phyloP scores from a whole-genome alignment of 1,140 invertebrate genomes.

The Rhopalosiphum maidis region DNA sequence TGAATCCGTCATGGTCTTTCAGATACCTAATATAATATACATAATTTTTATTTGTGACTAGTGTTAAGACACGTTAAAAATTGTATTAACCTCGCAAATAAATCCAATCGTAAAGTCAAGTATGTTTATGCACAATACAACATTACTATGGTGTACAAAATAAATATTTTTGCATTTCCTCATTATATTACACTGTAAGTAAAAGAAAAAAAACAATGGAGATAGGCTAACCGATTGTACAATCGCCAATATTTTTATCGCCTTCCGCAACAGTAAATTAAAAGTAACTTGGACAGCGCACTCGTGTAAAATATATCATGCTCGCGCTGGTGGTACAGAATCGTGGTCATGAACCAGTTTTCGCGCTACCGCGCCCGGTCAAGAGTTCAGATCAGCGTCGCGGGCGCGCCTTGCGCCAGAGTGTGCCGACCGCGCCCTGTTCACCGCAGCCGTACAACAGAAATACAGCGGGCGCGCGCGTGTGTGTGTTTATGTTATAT shows the following conservation, averaged over 20 bases:
- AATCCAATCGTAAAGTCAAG: not conserved
- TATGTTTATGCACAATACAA: not conserved
- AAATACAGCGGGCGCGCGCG: not conserved
- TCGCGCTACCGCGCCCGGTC: slow-evolving; percentile 46
- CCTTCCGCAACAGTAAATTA: slow-evolving; percentile 42
- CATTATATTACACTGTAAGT: not conserved
- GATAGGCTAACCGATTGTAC: not conserved
- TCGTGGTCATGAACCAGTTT: slow-evolving; percentile 52
- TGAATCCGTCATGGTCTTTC: not conserved
- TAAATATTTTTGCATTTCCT: not conserved
- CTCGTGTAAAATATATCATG: not conserved
- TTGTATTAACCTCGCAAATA: not conserved
- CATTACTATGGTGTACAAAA: not conserved
- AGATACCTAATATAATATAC: not conserved
- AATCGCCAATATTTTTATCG: slow-evolving; percentile 28
- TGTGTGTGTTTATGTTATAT: not conserved
- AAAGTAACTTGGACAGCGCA: not conserved
- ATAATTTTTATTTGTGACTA: not conserved
- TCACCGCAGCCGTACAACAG: not conserved
- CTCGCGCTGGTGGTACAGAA: not conserved
- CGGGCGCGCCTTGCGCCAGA: slow-evolving; percentile 37
- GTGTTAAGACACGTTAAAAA: not conserved
- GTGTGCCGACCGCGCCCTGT: slow-evolving; percentile 54
- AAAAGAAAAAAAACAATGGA: not conserved
- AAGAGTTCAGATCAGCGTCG: slow-evolving; percentile 53